These are phyloP conservation scores for Dromiciops gliroides DNA, from an alignment of 2,113 vertebrate species.

Conservation along the genomic window DNA sequence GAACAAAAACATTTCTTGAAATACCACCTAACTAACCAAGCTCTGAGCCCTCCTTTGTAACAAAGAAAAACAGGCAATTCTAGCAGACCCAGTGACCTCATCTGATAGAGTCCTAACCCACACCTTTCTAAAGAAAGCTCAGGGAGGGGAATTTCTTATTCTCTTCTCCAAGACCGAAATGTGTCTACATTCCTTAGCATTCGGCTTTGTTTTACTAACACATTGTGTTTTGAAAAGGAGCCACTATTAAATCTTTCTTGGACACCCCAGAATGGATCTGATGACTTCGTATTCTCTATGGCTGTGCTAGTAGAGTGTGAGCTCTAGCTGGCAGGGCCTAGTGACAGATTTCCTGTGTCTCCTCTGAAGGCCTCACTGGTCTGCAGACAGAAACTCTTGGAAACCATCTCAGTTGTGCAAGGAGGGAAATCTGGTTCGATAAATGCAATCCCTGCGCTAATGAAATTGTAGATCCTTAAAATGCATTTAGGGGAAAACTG, in stretches of 20 bases:
- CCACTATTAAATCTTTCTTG: neutral
- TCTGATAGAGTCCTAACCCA: too few relatives aligned
- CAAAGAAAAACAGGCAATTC: neutral
- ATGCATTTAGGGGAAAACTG: conserved; percentile 5
- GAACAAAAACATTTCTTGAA: neutral
- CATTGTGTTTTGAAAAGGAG: neutral
- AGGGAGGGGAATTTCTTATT: neutral
- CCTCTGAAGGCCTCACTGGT: neutral
- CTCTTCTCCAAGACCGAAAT: neutral
- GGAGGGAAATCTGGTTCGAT: neutral
- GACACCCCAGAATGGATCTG: neutral
- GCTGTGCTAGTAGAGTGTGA: neutral
- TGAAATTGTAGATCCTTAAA: neutral
- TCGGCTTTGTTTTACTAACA: neutral
- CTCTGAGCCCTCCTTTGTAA: neutral
- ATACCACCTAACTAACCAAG: neutral
- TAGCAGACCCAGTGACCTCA: neutral
- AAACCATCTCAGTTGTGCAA: neutral
- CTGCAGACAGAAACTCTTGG: neutral
- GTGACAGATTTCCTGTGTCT: neutral
- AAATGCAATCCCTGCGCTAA: neutral
- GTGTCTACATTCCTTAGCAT: neutral
- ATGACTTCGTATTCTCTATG: neutral
- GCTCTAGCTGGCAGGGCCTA: neutral
- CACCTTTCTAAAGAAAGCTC: neutral